A percentile compares a stretch with the other conserved stretches of the same genome.
Conservation (phyloP, 2,797 vertebrate genomes). For the Pseudochirops cupreus region DNA sequence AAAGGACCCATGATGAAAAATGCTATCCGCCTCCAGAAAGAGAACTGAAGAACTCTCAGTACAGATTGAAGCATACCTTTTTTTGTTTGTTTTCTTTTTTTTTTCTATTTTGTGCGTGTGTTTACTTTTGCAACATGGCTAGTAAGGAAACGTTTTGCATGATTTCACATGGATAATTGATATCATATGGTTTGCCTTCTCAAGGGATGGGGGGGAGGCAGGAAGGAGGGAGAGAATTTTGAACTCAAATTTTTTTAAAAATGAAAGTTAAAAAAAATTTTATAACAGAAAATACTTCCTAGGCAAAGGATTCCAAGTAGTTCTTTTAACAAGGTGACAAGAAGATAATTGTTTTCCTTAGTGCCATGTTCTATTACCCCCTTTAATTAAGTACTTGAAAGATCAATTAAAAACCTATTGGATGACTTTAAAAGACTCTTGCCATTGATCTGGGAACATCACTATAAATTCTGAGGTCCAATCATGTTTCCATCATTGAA, state of each 20-base stretch:
- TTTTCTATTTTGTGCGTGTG: background rate
- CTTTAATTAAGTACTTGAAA: slow-evolving; percentile 78
- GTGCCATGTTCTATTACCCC: slow-evolving; percentile 60
- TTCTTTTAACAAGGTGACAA: background rate
- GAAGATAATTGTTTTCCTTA: background rate
- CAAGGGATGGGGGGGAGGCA: background rate
- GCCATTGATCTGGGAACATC: background rate
- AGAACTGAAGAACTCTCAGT: background rate
- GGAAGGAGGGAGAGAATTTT: background rate
- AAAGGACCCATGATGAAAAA: background rate
- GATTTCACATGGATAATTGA: background rate
- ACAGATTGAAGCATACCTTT: background rate
- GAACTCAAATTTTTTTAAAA: background rate
- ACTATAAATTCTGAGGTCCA: slow-evolving; percentile 6
- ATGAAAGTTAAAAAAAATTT: background rate
- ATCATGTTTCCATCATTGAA: background rate
- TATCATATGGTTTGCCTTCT: background rate
- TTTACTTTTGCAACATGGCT: background rate
- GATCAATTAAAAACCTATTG: slow-evolving; percentile 75
- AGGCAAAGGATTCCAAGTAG: background rate
- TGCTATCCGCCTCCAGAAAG: background rate
- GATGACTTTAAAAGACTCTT: slow-evolving; percentile 76
- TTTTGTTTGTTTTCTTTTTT: background rate
- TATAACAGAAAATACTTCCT: background rate
- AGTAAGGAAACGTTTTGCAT: background rate